Percentiles rank a stretch among this genome's conserved stretches.
Conservation (phyloP, 2,888 invertebrate genomes). For the Siphlonurus alternatus region DNA sequence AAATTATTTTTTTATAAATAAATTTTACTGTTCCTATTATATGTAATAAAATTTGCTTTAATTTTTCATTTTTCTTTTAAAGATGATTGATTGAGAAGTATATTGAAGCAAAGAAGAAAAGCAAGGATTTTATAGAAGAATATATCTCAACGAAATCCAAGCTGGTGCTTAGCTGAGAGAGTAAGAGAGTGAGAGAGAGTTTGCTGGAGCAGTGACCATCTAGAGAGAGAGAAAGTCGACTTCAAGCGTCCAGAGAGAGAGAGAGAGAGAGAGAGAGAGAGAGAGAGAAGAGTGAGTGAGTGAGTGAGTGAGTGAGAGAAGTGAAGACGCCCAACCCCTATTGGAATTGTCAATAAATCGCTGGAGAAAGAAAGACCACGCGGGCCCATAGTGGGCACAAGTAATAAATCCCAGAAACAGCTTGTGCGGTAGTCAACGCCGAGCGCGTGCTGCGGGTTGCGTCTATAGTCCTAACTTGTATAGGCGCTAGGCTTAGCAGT, state of each 20-base stretch:
- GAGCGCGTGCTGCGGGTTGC: neutral
- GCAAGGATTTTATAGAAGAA: neutral
- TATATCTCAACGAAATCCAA: neutral
- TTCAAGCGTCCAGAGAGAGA: neutral
- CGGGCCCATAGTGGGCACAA: neutral
- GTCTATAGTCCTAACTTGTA: too few relatives aligned
- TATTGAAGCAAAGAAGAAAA: neutral
- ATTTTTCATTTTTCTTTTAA: neutral
- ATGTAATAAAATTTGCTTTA: too few relatives aligned
- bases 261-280: neutral
- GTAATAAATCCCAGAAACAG: neutral
- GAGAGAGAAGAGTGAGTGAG: neutral
- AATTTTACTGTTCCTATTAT: too few relatives aligned
- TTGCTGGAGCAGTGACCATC: too few relatives aligned
- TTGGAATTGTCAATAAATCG: neutral
- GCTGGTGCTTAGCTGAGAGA: too few relatives aligned
- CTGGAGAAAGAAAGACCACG: neutral
- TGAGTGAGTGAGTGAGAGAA: neutral
- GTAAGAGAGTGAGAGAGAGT: neutral
- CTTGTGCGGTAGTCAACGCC: neutral
- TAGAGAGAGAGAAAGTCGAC: neutral
- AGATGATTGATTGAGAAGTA: neutral
- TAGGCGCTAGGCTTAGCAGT: neutral
- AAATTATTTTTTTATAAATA: too few relatives aligned
- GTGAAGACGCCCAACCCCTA: neutral